These are phyloP conservation scores for Patiria miniata DNA, from an alignment of 35 echinoderm and acorn worm species.

Conservation along the genomic window DNA sequence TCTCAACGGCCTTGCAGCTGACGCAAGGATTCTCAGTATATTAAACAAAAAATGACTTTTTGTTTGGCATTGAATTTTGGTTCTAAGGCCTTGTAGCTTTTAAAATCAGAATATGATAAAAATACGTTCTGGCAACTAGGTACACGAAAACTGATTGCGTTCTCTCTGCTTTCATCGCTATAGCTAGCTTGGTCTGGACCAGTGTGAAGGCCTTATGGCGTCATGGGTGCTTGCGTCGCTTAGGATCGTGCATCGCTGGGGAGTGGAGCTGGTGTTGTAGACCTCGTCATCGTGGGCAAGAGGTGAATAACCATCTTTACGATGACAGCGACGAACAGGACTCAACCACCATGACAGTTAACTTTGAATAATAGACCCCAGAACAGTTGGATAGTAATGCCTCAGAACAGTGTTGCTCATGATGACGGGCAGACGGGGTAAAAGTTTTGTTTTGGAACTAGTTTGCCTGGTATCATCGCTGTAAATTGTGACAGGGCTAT, in stretches of 20 bases:
- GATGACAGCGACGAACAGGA: too few relatives aligned
- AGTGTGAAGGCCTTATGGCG: not conserved
- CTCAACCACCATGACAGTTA: too few relatives aligned
- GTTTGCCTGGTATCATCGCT: too few relatives aligned
- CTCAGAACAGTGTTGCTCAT: too few relatives aligned
- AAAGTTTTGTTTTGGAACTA: too few relatives aligned
- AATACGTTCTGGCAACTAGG: too few relatives aligned
- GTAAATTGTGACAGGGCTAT: too few relatives aligned
- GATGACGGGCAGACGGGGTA: too few relatives aligned
- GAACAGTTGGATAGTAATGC: too few relatives aligned
- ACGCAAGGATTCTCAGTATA: not conserved
- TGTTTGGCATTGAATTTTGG: not conserved
- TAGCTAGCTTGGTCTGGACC: not conserved
- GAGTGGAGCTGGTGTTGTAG: not conserved
- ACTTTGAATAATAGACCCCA: too few relatives aligned
- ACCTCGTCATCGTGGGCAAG: not conserved
- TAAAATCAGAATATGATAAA: not conserved
- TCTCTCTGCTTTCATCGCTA: not conserved
- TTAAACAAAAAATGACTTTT: too few relatives aligned
- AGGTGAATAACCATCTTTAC: too few relatives aligned
- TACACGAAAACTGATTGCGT: not conserved
- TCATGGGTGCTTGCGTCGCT: not conserved
- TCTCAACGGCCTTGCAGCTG: not conserved
- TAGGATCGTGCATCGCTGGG: not conserved
- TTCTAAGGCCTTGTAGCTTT: not conserved